Evolutionary conservation across 2,888 invertebrate species (phyloP).

Genomic region (Monoplex corrugatus): DNA sequence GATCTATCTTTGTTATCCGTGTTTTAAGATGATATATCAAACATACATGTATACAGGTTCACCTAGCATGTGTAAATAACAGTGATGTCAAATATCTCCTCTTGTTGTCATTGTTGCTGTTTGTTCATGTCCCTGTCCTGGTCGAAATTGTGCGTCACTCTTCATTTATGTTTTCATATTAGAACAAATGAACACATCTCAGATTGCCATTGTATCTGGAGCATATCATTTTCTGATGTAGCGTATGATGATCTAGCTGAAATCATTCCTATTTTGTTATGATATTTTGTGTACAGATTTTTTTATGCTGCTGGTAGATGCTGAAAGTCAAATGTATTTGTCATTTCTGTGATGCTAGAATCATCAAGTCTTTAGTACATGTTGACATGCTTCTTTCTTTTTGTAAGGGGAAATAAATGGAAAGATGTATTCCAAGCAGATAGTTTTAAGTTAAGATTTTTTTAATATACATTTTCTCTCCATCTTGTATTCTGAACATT

Average conservation of each 20-base stretch:
- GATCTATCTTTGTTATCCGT: slow-evolving; percentile 21
- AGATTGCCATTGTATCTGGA: slow-evolving; percentile 31
- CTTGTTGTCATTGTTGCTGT: too few species aligned
- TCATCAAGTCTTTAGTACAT: neutral
- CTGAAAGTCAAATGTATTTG: neutral
- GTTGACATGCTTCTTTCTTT: neutral
- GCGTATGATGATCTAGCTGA: slow-evolving; percentile 14
- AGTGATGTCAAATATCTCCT: neutral
- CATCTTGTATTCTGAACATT: neutral
- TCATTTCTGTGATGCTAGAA: neutral
- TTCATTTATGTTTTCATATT: neutral
- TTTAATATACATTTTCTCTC: neutral
- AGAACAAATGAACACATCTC: slow-evolving; percentile 32
- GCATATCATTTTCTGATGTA: slow-evolving; percentile 35
- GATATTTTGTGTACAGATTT: slow-evolving; percentile 1
- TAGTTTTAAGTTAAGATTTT: neutral
- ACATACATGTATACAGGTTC: slow-evolving; percentile 31
- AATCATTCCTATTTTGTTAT: slow-evolving; percentile 42
- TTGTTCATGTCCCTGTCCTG: neutral
- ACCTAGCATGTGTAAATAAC: neutral
- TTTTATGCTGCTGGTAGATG: slow-evolving; percentile 33
- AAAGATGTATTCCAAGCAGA: neutral
- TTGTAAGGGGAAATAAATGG: neutral
- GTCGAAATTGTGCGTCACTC: neutral
- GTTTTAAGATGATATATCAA: slow-evolving; percentile 18